phyloP scores from a whole-genome alignment of 2,797 vertebrate species.

The Xiphorhynchus erythropygius region DNA sequence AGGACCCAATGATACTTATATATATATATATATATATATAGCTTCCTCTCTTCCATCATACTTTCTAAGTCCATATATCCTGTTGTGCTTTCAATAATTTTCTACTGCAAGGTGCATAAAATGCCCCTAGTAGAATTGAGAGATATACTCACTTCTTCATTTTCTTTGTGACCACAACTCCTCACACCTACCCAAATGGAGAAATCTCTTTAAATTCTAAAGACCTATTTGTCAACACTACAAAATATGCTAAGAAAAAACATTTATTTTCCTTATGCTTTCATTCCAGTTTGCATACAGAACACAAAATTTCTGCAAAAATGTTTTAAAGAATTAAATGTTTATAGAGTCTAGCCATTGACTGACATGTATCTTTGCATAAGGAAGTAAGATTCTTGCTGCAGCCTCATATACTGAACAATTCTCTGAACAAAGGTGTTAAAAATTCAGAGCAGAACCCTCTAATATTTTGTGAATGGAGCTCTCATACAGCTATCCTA shows the following conservation, averaged over 20 bases:
- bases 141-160: background rate
- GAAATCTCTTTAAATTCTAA: background rate
- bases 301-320: background rate
- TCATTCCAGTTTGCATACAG: background rate
- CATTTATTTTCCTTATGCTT: background rate
- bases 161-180: background rate
- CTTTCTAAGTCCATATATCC: background rate
- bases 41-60: background rate
- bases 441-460: background rate
- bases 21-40: fast-evolving
- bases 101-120: background rate
- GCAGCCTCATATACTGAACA: background rate
- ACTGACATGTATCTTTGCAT: background rate
- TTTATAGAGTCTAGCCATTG: background rate
- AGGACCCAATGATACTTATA: background rate
- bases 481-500: background rate
- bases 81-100: background rate
- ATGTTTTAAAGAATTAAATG: background rate
- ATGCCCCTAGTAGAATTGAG: background rate
- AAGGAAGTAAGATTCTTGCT: background rate
- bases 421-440: background rate
- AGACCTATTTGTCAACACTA: background rate
- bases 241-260: background rate
- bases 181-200: background rate
- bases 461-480: background rate